Conservation (phyloP, 35 echinoderm and acorn worm species). For the Heliocidaris tuberculata region DNA sequence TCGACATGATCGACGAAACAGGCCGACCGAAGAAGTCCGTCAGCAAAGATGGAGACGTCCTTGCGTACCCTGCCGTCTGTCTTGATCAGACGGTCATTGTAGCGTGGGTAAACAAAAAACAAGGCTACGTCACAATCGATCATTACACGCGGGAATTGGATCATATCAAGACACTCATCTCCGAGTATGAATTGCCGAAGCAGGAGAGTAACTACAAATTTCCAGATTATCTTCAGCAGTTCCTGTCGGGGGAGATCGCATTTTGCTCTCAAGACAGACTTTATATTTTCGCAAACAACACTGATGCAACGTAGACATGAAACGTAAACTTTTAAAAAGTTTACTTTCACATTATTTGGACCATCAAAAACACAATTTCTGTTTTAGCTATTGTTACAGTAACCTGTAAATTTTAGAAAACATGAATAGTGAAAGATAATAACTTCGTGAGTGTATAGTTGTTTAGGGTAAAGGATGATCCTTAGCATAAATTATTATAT, state of each 20-base stretch:
- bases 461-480: too few species aligned
- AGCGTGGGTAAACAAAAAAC: background rate
- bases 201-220: background rate
- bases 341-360: background rate
- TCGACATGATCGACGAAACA: background rate
- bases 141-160: background rate
- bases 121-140: background rate
- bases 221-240: background rate
- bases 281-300: background rate
- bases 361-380: too few species aligned
- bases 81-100: background rate
- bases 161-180: background rate
- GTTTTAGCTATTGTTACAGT: too few species aligned
- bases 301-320: background rate
- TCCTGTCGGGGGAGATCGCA: background rate
- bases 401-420: too few species aligned
- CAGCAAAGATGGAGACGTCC: background rate
- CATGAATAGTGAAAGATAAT: too few species aligned
- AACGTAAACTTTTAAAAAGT: background rate
- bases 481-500: too few species aligned
- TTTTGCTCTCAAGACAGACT: slow-evolving; percentile 1
- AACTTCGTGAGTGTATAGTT: too few species aligned
- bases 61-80: background rate
- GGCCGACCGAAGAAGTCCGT: background rate
- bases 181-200: background rate